These are phyloP conservation scores for Melanogrammus aeglefinus DNA, from an alignment of 2,797 vertebrate species.

Conservation along the genomic window DNA sequence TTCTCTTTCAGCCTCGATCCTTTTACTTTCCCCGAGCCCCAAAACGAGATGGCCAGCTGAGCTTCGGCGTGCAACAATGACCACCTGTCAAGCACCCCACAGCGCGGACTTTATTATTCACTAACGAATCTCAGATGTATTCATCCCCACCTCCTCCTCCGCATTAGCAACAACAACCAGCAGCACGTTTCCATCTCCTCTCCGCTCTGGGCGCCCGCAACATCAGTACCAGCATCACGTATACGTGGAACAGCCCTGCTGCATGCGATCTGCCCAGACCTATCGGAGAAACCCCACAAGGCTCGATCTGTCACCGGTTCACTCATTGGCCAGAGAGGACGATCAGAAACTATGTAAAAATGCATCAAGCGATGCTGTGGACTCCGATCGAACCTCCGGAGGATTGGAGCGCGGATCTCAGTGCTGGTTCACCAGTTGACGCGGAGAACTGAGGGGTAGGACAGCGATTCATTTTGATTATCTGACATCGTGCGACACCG, in stretches of 20 bases:
- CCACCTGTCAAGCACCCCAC: constrained; percentile 46
- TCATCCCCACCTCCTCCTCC: constrained; percentile 57
- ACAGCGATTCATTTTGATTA: constrained; percentile 67
- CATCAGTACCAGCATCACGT: constrained; percentile 79
- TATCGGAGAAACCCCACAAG: constrained; percentile 62
- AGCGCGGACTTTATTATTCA: neutral
- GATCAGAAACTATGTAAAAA: constrained; percentile 75
- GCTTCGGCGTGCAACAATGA: constrained; percentile 38
- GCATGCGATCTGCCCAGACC: constrained; percentile 75
- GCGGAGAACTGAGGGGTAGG: constrained; percentile 66
- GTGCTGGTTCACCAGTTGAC: constrained; percentile 73
- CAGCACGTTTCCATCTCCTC: constrained; percentile 12
- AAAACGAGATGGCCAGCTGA: constrained; percentile 19
- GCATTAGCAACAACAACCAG: constrained; percentile 62
- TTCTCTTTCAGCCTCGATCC: neutral
- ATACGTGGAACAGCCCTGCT: constrained; percentile 75
- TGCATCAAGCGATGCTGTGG: constrained; percentile 56
- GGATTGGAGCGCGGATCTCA: constrained; percentile 64
- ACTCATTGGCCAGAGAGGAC: constrained; percentile 72
- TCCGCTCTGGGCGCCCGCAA: constrained; percentile 67
- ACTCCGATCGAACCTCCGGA: constrained; percentile 61
- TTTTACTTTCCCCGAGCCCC: neutral
- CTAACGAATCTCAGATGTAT: constrained; percentile 53
- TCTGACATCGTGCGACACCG: constrained; percentile 53
- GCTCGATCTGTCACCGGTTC: constrained; percentile 72